These are phyloP conservation scores for Drosophila pseudoananassae DNA, from an alignment of 1,140 invertebrate genomes.

Conservation along the genomic window DNA sequence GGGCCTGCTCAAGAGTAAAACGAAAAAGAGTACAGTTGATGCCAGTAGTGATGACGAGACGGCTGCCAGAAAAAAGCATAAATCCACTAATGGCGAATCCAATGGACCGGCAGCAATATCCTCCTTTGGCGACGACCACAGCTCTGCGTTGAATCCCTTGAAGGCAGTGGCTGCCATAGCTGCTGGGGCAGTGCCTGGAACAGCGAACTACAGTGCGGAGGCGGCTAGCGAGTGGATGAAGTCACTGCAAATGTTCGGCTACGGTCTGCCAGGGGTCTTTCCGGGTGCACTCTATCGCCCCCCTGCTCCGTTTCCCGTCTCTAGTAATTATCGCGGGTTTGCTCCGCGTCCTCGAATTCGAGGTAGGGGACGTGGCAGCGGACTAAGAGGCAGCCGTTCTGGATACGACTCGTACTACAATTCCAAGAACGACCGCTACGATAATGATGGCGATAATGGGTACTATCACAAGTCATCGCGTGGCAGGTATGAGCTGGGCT, in stretches of 20 bases:
- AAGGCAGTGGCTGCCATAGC: slow-evolving; percentile 58
- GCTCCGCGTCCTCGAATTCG: slow-evolving; percentile 63
- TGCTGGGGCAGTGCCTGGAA: slow-evolving; percentile 41
- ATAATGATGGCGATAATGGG: slow-evolving; percentile 53
- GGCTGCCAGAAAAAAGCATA: slow-evolving; percentile 33
- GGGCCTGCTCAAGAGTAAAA: slow-evolving; percentile 68
- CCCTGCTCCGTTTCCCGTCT: slow-evolving; percentile 57
- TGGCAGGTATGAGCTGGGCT: slow-evolving; percentile 36
- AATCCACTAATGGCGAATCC: slow-evolving; percentile 40
- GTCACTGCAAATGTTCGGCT: slow-evolving; percentile 76
- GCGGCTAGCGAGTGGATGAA: slow-evolving; percentile 80
- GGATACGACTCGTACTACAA: slow-evolving; percentile 71
- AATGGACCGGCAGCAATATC: neutral
- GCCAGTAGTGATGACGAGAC: slow-evolving; percentile 61
- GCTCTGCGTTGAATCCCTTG: slow-evolving; percentile 51
- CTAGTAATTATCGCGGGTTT: slow-evolving; percentile 72
- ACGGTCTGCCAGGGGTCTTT: slow-evolving; percentile 68
- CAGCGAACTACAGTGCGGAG: slow-evolving; percentile 60
- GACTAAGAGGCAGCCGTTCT: slow-evolving; percentile 46
- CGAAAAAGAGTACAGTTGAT: slow-evolving; percentile 30
- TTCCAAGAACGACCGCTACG: slow-evolving; percentile 59
- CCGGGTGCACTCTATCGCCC: slow-evolving; percentile 69
- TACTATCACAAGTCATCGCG: slow-evolving; percentile 67
- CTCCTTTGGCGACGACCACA: slow-evolving; percentile 1
- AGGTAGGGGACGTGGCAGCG: slow-evolving; percentile 57